A percentile compares a stretch with the other conserved stretches of the same genome.
Evolutionary conservation across 1,140 invertebrate genomes (phyloP).

Genomic region (Procambarus clarkii): DNA sequence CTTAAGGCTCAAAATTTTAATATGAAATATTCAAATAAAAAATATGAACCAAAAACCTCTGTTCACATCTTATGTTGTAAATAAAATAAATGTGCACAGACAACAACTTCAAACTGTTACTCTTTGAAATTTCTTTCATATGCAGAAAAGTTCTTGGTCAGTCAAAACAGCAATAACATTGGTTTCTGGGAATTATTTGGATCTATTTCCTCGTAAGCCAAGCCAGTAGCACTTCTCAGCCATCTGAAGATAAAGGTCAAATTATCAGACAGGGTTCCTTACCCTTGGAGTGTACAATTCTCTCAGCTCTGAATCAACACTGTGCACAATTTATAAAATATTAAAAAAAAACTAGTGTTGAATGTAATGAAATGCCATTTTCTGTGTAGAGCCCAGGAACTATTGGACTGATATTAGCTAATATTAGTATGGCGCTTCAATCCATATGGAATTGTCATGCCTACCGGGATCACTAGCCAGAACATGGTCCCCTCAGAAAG

Average conservation of each 20-base stretch:
- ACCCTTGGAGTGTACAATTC: not conserved
- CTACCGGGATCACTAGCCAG: too few species aligned
- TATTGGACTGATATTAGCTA: too few species aligned
- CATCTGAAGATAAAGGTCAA: conserved; percentile 17
- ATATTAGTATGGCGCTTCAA: too few species aligned
- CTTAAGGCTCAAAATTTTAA: too few species aligned
- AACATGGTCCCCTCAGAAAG: too few species aligned
- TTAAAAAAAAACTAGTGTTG: not conserved
- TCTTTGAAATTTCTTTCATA: conserved; percentile 49
- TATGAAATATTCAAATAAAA: too few species aligned
- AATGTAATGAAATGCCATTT: too few species aligned
- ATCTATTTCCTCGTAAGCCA: conserved; percentile 36
- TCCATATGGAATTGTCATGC: too few species aligned
- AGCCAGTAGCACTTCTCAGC: conserved; percentile 38
- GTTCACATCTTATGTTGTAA: too few species aligned
- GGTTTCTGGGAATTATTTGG: conserved; percentile 42
- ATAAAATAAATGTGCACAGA: too few species aligned
- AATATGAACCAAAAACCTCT: too few species aligned
- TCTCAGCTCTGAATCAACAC: not conserved
- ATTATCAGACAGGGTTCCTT: not conserved
- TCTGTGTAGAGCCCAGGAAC: too few species aligned
- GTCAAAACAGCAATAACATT: conserved; percentile 55
- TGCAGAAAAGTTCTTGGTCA: conserved; percentile 46
- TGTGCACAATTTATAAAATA: not conserved
- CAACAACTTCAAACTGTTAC: not conserved